Percentiles rank a stretch among this genome's conserved stretches.
These are phyloP conservation scores for Epicauta chinensis DNA, from an alignment of 1,140 invertebrate species.

Conservation along the genomic window DNA sequence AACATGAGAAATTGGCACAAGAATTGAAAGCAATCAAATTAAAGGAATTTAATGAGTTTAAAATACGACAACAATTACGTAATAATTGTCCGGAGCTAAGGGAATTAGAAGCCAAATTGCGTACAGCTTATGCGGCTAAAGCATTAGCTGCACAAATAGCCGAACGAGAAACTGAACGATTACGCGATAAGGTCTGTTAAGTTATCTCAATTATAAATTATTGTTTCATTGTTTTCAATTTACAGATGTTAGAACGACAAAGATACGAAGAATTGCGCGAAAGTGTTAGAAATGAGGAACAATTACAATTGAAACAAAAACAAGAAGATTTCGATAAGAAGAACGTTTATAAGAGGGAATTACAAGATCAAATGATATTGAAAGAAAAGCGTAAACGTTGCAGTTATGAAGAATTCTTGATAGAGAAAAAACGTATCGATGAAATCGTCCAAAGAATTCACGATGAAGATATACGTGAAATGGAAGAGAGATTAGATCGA, in stretches of 20 bases:
- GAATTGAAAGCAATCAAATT: conserved; percentile 33
- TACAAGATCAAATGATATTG: conserved; percentile 43
- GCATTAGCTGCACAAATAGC: conserved; percentile 41
- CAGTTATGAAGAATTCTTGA: conserved; percentile 42
- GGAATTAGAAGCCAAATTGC: conserved; percentile 40
- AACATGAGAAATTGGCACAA: conserved; percentile 29
- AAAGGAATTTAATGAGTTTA: conserved; percentile 29
- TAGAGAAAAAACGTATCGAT: conserved; percentile 43
- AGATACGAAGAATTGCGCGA: conserved; percentile 14
- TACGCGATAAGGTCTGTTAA: conserved; percentile 29
- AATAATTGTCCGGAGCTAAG: conserved; percentile 41
- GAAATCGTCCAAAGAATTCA: conserved; percentile 40
- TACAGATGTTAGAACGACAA: conserved; percentile 18
- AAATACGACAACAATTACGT: conserved; percentile 35
- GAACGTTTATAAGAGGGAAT: conserved; percentile 34
- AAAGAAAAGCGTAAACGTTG: conserved; percentile 36
- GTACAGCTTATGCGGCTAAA: conserved; percentile 42
- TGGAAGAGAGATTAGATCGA: conserved; percentile 36
- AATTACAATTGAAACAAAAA: conserved; percentile 19
- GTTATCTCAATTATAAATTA: neutral
- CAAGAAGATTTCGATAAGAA: conserved; percentile 36
- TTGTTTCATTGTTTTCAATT: conserved; percentile 11
- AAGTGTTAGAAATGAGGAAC: conserved; percentile 25
- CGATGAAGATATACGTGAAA: conserved; percentile 39
- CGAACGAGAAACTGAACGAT: conserved; percentile 38